phyloP scores from a whole-genome alignment of 2,797 vertebrate genomes.

The Myioborus melanocephalus region DNA sequence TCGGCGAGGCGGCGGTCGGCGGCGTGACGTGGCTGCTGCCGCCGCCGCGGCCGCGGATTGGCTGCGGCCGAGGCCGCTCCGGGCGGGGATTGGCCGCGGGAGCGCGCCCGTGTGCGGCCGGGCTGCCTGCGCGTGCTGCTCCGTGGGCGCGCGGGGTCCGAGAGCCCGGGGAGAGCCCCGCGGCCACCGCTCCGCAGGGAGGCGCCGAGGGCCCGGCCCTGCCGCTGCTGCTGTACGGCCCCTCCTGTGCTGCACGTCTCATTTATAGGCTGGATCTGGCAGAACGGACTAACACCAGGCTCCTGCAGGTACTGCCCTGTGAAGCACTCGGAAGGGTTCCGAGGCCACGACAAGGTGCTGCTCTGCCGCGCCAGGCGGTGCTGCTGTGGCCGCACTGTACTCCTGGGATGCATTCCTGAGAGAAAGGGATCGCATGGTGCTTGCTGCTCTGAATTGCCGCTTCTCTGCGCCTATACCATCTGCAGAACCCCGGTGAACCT shows the following conservation, averaged over 20 bases:
- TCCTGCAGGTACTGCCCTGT: not conserved
- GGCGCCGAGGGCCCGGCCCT: not conserved
- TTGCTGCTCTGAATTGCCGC: not conserved
- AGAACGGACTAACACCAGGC: rapidly evolving
- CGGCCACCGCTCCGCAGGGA: rapidly evolving
- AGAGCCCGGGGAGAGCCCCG: too few species aligned
- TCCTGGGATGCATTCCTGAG: not conserved
- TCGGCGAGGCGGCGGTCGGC: not conserved
- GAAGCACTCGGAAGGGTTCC: not conserved
- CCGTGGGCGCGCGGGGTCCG: not conserved
- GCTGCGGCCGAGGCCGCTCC: not conserved
- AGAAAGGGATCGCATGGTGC: rapidly evolving
- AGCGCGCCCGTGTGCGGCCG: not conserved
- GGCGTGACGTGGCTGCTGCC: not conserved
- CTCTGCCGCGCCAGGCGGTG: not conserved
- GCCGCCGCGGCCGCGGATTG: not conserved
- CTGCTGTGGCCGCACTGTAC: rapidly evolving
- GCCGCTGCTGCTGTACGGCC: rapidly evolving
- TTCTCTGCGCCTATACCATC: rapidly evolving
- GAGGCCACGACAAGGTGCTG: not conserved
- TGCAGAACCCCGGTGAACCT: not conserved
- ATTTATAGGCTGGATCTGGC: rapidly evolving
- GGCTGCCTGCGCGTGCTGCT: not conserved
- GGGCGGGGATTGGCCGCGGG: not conserved
- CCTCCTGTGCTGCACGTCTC: rapidly evolving